Base-by-base conservation (phyloP, 2,797 vertebrate genomes). In the Cirrhinus molitorella region DNA sequence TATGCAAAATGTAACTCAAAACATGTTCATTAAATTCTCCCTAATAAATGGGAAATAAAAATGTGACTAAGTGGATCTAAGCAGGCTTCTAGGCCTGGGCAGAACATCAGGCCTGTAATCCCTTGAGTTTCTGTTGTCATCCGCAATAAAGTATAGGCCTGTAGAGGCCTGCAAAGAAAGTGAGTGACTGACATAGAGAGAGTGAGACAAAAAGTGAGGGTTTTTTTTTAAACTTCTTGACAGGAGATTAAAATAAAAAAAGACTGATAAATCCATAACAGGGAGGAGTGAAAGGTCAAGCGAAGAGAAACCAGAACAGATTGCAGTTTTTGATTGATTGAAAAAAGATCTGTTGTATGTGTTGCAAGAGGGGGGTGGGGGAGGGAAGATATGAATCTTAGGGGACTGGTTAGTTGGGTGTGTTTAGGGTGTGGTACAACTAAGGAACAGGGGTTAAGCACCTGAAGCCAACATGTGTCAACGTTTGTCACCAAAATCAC, bases 51-150 rank as follows among this genome's bases (percentile, higher is more conserved):
- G 11, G 70, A 63, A 61, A 28, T 47, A 0, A 63, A 28, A 13
- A 23, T 73, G 7, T 23, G 21, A 23, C 7, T 47, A 1, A 45
- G 14, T 28, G 37, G 12, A 61, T 2, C 37, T n/a, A 1, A 19
- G 34, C 5, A 65, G 11, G 43, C 6, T 65, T 31, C 47, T 14
- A 37, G 8, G 43, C 25, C 45, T 78, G 40, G 61, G 23, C 8
- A 68, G 53, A 37, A n/a, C n/a, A 28, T 63, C 59, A 68, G 5
- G 3, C 45, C 21, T 34, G 19, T 83, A 89, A 89, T 86, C 88
- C 67, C 49, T 61, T 12, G 66, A 80, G 84, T 80, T 87, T 83
- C 80, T 84, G 75, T 80, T 79, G 34, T 51, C 76, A 34, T 40
- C 43, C 55, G 10, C 65, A 67, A 45, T 65, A 40, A 72, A 80